These are phyloP conservation scores for Ictalurus furcatus DNA, from an alignment of 2,113 vertebrate genomes.

Conservation along the genomic window DNA sequence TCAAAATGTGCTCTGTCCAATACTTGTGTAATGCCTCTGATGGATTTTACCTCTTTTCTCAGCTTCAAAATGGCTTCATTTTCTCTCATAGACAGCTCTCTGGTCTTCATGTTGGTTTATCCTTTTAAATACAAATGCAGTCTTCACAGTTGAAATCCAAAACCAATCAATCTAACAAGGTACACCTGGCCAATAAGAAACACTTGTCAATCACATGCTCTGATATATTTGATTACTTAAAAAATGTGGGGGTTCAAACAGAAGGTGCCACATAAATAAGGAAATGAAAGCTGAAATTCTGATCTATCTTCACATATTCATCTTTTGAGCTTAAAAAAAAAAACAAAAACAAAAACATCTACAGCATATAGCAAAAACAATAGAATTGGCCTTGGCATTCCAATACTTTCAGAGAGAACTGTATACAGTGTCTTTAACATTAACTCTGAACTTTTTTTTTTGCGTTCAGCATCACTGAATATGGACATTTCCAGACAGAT, in stretches of 20 bases:
- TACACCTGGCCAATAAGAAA: neutral
- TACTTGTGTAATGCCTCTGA: neutral
- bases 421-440: neutral
- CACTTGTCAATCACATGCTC: neutral
- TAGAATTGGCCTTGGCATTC: neutral
- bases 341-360: neutral
- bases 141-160: neutral
- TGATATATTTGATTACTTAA: neutral
- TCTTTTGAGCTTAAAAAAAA: neutral
- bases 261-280: neutral
- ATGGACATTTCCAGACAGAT: constrained; percentile 61
- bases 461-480: constrained; percentile 1
- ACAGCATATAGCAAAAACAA: neutral
- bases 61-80: neutral
- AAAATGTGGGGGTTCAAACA: neutral
- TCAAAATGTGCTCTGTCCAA: neutral
- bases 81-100: neutral
- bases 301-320: neutral
- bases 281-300: neutral
- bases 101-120: neutral
- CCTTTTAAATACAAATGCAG: neutral
- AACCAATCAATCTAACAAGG: neutral
- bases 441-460: constrained; percentile 13
- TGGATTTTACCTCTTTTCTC: neutral
- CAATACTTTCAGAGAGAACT: neutral